A percentile compares a stretch with the other conserved stretches of the same genome.
phyloP scores from a whole-genome alignment of 2,888 invertebrate species.

The Notodonta ziczac region DNA sequence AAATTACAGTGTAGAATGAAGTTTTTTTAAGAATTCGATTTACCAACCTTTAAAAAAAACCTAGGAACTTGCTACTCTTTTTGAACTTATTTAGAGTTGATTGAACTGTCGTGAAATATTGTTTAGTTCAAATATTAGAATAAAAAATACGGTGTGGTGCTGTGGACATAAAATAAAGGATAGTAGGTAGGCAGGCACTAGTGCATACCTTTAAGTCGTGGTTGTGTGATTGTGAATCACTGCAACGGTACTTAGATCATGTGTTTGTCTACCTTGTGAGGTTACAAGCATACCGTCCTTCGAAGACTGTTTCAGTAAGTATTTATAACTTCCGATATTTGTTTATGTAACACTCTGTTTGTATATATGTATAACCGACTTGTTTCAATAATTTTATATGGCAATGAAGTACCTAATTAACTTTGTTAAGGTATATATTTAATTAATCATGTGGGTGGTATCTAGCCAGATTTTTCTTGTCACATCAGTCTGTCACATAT shows the following conservation, averaged over 20 bases:
- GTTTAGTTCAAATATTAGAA: neutral
- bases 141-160: constrained; percentile 16
- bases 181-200: constrained; percentile 23
- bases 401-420: neutral
- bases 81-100: too few relatives aligned
- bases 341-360: neutral
- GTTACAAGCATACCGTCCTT: constrained; percentile 28
- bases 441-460: neutral
- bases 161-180: constrained; percentile 27
- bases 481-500: neutral
- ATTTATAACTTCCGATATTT: constrained; percentile 25
- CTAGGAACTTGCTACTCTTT: too few relatives aligned
- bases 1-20: neutral
- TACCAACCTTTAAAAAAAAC: too few relatives aligned
- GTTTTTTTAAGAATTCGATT: neutral
- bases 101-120: too few relatives aligned
- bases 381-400: neutral
- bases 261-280: constrained; percentile 25
- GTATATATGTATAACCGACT: neutral
- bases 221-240: constrained; percentile 20
- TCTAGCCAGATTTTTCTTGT: too few relatives aligned
- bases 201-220: constrained; percentile 22
- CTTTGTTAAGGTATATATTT: too few relatives aligned
- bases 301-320: constrained; percentile 37
- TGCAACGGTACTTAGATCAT: constrained; percentile 34